Base-by-base conservation (phyloP, 2,113 vertebrate species). In the Puffinus mauretanicus region DNA sequence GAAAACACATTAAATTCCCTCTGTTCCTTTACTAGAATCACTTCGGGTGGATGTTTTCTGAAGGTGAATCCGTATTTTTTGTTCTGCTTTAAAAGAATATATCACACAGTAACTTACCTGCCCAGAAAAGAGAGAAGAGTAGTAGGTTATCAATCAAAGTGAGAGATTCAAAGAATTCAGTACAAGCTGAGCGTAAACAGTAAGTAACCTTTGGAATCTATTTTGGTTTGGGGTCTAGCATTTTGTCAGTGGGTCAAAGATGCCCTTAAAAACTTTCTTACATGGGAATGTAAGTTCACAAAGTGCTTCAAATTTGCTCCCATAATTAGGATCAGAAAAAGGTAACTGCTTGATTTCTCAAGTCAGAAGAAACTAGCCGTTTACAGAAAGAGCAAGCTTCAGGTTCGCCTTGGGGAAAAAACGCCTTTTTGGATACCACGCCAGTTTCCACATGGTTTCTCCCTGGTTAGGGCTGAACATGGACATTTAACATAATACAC, bases 351-450 rank as follows among this genome's bases (percentile, higher is more conserved):
- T 20, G 19, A 36, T 72, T 85, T 52, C 54, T 32, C 20, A 10
- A 6, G n/a, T 19, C 69, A 83, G 55, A 34, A 55, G 38, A 38
- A 92, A 86, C 7, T 3, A 22, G 36, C 1, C 38, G 13, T 21
- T 42, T 8, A 52, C 47, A 18, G 13, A 25, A 36, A 13, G 51
- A 66, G 46, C 10, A 21, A 81, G 17, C 25, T 44, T 7, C 10
- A 36, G 42, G 12, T 13, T 62, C 8, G 3, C n/a, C 61, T 22
- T 34, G 44, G 36, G 10, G 3, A 18, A 15, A 34, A 85, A 9
- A 17, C 6, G 2, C 16, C 34, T 52, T 40, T 47, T 4, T 0
- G 4, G 7, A 24, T 0, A 9, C 0, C 30, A 15, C 26, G 36
- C 6, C 5, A 2, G 13, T 16, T 1, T 29, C 60, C 72, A 75